phyloP scores from a whole-genome alignment of 2,888 invertebrate species.

The Heliconius sara region DNA sequence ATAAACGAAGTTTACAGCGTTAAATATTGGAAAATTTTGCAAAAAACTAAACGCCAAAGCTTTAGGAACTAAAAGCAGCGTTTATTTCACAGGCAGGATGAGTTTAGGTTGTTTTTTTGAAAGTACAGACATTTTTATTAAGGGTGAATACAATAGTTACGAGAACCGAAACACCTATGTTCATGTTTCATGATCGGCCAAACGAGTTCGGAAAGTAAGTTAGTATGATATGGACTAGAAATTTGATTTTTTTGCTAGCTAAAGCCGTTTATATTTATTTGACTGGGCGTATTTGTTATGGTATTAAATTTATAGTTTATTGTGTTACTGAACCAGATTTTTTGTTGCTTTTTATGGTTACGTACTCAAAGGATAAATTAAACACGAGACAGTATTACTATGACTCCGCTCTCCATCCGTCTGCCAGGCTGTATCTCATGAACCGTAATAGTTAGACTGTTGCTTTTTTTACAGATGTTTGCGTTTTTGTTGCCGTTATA shows the following conservation, averaged over 20 bases:
- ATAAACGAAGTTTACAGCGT: not conserved
- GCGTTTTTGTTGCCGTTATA: too few species aligned
- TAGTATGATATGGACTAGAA: not conserved
- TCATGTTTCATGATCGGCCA: slow-evolving; percentile 7
- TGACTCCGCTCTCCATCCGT: too few species aligned
- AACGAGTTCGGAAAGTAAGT: slow-evolving; percentile 21
- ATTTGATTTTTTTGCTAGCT: not conserved
- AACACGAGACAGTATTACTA: too few species aligned
- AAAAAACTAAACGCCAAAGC: slow-evolving; percentile 8
- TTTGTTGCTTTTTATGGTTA: not conserved
- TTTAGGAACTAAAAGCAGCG: slow-evolving; percentile 18
- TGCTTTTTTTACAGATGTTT: too few species aligned
- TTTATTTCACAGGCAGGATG: slow-evolving; percentile 27
- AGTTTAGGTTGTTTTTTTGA: slow-evolving; percentile 10
- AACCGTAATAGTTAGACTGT: too few species aligned
- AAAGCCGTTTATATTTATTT: not conserved
- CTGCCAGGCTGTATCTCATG: too few species aligned
- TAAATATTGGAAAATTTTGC: not conserved
- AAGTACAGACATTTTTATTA: slow-evolving; percentile 26
- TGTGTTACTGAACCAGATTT: not conserved
- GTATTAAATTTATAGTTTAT: not conserved
- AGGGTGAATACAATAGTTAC: slow-evolving; percentile 22
- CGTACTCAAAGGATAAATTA: too few species aligned
- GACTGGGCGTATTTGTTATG: not conserved
- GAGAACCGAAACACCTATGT: slow-evolving; percentile 2